Percentiles rank a stretch among this genome's conserved stretches.
Conservation (phyloP, 2,888 invertebrate species). For the Clunio marinus region DNA sequence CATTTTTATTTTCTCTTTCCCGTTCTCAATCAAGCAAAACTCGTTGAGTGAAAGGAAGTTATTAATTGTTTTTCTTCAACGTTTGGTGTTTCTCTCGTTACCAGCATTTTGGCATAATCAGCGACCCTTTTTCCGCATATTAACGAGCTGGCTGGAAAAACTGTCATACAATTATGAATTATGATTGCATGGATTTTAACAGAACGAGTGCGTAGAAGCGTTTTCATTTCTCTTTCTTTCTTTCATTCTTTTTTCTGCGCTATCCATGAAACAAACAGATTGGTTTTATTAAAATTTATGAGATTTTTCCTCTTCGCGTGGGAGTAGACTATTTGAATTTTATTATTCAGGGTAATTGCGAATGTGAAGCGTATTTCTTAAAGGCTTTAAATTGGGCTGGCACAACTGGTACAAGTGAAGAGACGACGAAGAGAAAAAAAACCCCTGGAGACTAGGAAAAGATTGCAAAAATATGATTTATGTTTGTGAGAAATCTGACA, state of each 20-base stretch:
- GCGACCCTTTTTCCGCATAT: slow-evolving; percentile 36
- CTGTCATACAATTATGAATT: slow-evolving; percentile 35
- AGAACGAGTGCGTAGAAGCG: slow-evolving; percentile 11
- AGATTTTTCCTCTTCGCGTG: slow-evolving; percentile 4
- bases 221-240: background rate
- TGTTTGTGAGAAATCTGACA: slow-evolving; percentile 35
- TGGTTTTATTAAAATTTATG: slow-evolving; percentile 36
- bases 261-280: background rate
- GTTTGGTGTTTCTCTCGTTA: background rate
- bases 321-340: too few relatives aligned
- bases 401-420: background rate
- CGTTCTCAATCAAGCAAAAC: too few relatives aligned
- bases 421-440: background rate
- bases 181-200: slow-evolving; percentile 10
- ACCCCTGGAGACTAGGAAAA: background rate
- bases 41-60: background rate
- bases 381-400: background rate
- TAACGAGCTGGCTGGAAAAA: slow-evolving; percentile 32
- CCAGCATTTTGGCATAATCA: background rate
- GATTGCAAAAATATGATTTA: slow-evolving; percentile 30
- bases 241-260: background rate
- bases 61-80: slow-evolving; percentile 16
- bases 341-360: background rate
- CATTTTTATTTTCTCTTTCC: background rate
- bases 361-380: background rate